Conservation (phyloP, 2,113 vertebrate genomes). For the Eretmochelys imbricata region DNA sequence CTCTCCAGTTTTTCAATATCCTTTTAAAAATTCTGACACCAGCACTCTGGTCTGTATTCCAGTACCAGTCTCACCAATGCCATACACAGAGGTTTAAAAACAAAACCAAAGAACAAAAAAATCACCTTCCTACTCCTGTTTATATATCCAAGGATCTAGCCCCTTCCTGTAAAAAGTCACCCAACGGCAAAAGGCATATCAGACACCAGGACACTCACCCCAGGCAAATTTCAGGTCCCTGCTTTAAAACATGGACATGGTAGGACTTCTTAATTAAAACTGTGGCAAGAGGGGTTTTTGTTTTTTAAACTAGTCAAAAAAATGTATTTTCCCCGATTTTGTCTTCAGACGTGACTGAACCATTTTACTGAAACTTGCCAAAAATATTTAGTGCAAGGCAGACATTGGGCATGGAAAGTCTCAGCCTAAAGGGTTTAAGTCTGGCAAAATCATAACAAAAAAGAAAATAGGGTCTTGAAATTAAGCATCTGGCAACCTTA, state of each 20-base stretch:
- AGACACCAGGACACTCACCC: neutral
- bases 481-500: neutral
- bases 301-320: neutral
- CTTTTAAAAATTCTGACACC: neutral
- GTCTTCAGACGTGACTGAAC: neutral
- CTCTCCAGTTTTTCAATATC: neutral
- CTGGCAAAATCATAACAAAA: neutral
- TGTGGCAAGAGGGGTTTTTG: neutral
- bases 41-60: neutral
- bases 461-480: neutral
- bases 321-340: neutral
- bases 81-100: neutral
- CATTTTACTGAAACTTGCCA: neutral
- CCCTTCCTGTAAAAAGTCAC: neutral
- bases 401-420: neutral
- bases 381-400: neutral
- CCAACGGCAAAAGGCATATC: neutral
- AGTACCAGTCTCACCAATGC: neutral
- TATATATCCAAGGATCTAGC: neutral
- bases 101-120: neutral
- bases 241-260: neutral
- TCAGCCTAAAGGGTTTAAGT: neutral
- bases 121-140: neutral
- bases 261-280: neutral
- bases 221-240: neutral